These are phyloP conservation scores for Xenops minutus DNA, from an alignment of 2,797 vertebrate genomes.

Conservation along the genomic window DNA sequence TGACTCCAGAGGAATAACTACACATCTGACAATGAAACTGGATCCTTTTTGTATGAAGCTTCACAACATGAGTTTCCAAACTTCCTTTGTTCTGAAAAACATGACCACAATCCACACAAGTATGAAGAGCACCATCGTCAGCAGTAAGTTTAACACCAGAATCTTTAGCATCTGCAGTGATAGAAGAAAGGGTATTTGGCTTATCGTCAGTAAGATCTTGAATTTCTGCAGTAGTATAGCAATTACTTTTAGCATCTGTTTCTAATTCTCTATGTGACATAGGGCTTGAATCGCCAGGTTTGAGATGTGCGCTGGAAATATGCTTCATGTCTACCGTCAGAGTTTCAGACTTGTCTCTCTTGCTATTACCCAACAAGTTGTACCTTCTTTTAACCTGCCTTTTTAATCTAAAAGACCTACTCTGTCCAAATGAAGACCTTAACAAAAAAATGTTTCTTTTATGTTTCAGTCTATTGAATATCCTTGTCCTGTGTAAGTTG, in stretches of 20 bases:
- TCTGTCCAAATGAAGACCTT: slow-evolving; percentile 57
- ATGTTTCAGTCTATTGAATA: slow-evolving; percentile 8
- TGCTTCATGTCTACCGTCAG: background rate
- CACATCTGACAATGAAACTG: slow-evolving; percentile 79
- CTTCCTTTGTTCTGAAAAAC: slow-evolving; percentile 74
- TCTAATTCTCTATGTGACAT: background rate
- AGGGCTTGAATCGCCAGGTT: background rate
- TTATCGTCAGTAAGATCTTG: background rate
- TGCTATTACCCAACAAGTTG: slow-evolving; percentile 57
- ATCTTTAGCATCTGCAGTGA: background rate
- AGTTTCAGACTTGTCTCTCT: slow-evolving; percentile 59
- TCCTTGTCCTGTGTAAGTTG: background rate
- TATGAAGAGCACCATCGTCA: slow-evolving; percentile 50
- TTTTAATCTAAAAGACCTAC: slow-evolving; percentile 64
- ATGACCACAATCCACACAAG: slow-evolving; percentile 78
- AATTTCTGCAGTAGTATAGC: background rate
- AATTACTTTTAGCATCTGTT: background rate
- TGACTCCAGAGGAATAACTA: slow-evolving; percentile 50
- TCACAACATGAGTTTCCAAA: slow-evolving; percentile 76
- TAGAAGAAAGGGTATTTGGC: background rate
- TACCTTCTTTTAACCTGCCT: slow-evolving; percentile 75
- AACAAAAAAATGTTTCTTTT: slow-evolving; percentile 48
- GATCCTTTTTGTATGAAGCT: slow-evolving; percentile 76
- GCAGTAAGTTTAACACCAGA: slow-evolving; percentile 62
- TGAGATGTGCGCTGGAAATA: slow-evolving; percentile 5